Evolutionary conservation across 1,140 invertebrate genomes (phyloP).

Genomic region (Heliconius congener): DNA sequence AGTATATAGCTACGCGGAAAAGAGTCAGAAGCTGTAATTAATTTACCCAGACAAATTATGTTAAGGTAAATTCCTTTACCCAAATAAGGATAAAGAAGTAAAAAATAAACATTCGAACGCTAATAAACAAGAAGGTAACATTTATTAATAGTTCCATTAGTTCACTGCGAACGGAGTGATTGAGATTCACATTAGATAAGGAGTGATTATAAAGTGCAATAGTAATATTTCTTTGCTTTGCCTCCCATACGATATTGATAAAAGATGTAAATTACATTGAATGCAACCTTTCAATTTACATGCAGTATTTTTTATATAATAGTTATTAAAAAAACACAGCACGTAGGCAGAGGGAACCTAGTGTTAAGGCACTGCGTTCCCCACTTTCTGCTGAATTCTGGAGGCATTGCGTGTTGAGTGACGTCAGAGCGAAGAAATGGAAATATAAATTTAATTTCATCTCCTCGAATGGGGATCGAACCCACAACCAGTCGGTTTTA

Average conservation of each 20-base stretch:
- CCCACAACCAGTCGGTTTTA: no score
- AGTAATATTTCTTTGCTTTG: conserved; percentile 9
- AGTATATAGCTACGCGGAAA: not conserved
- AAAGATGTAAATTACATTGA: not conserved
- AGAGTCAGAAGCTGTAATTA: not conserved
- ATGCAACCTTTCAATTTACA: not conserved
- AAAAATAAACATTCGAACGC: not conserved
- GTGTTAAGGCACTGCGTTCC: no score
- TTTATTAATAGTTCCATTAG: conserved; percentile 14
- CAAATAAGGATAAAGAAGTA: not conserved
- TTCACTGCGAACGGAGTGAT: conserved; percentile 12
- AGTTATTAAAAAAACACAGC: no score
- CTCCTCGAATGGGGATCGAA: no score
- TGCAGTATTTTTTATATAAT: not conserved
- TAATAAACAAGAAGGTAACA: not conserved
- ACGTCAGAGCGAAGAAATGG: no score
- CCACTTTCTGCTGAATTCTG: no score
- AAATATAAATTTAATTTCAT: no score
- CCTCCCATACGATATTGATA: not conserved
- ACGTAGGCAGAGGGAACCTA: no score
- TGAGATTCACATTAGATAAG: conserved; percentile 28
- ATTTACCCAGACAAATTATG: not conserved
- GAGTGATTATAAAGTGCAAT: conserved; percentile 1
- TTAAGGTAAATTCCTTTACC: not conserved
- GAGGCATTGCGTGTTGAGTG: no score